Evolutionary conservation across 1,140 invertebrate genomes (phyloP), one percentile per base, ranked within the genome.

Genomic region (Xylocopa sonorina): DNA sequence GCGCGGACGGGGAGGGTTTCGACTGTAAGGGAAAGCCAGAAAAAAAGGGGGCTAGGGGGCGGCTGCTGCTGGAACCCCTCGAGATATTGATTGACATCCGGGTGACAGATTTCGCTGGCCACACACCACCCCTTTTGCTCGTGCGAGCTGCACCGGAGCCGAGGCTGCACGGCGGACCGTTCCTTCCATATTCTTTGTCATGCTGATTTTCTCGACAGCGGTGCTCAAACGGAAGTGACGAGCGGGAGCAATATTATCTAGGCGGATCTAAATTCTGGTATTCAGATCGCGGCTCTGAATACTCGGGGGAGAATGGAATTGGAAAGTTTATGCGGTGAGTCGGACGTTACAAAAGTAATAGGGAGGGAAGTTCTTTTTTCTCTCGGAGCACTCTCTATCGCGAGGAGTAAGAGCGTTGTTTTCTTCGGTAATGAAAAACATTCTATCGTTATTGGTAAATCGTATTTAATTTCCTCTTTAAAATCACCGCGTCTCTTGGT

Each of bases 11-110:
- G 43, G 68, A 64, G 57, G 58, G 57, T 78, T 34, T 24, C 48
- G 46, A 57, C n/a, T n/a, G 34, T 50, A 64, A 78, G 77, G 77
- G 77, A 78, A 78, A 72, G 58, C 57, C 21, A 50, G 73, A 32
- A 66, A 32, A 66, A 38, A 38, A 29, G 75, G 73, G 75, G 69
- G 57, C 67, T 64, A 27, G 82, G 86, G 62, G 81, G 73, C 53
- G 72, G 73, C 43, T n/a, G n/a, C 57, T 32, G 21, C 48, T 73
- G 83, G 83, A 89, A 87, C 90, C 89, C 89, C 89, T 90, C 83
- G 88, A 90, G 90, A 91, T 91, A 92, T 92, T 91, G 90, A 92
- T 92, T 92, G 90, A 92, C 90, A 91, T 90, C 87, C 90, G 89
- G 88, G 90, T 92, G 91, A 91, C 91, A 91, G 90, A 92, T 92